Evolutionary conservation across 2,113 vertebrate genomes (phyloP), one percentile per base, ranked within the genome.

Genomic region (Cebidichthys violaceus): DNA sequence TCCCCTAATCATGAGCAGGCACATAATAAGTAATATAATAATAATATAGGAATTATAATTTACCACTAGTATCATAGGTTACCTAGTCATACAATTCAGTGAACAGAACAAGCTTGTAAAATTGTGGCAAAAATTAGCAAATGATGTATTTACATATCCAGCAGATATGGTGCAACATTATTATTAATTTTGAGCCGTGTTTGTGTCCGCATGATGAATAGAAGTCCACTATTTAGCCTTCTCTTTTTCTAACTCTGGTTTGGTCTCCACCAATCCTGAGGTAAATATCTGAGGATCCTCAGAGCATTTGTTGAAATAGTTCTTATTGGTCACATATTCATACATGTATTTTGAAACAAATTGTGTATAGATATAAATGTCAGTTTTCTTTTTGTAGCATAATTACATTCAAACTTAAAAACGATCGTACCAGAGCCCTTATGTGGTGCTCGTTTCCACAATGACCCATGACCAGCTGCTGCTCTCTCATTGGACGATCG

Each of bases 401-500:
- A 9, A 37, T 24, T 6, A 22, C 18, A 70, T 20, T 22, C 22
- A 15, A 17, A 54, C n/a, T n/a, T 0, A 9, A 54, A 27, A 27
- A 33, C 17, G 1, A 7, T 39, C 50, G 15, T 18, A 47, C 17
- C 45, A 47, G 37, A 18, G 17, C 45, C 15, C 39, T 64, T 24
- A 39, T 6, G 13, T 14, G 13, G 15, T 22, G 20, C 22, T 60
- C 14, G 60, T 77, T 43, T 57, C 79, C 66, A 66, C 59, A 31
- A 31, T 24, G 35, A 77, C 70, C 1, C 0, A 9, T 76, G 83
- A 89, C 37, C 8, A 1, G 7, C n/a, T 60, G 13, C 66, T 47
- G 22, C 35, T 79, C 75, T 64, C 33, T 82, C 55, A 92, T 89
- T 89, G 90, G 85, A 24, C 39, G 15, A 27, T 4, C 0, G 37